Base-by-base conservation (phyloP, 1,140 invertebrate genomes). In the Lucilia sericata region DNA sequence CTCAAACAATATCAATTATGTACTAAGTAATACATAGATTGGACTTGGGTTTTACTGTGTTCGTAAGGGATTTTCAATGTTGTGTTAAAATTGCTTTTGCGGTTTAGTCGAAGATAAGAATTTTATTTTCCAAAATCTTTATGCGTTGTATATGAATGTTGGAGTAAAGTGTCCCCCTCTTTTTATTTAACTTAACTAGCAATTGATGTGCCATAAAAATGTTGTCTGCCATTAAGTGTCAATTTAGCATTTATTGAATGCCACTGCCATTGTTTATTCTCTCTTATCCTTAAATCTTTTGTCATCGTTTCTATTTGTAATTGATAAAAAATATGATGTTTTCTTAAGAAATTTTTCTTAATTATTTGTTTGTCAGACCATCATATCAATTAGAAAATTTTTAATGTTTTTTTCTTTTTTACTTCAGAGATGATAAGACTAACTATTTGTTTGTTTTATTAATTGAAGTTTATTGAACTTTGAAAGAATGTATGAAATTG, bases 161-260 rank as follows among this genome's bases (percentile, higher is more conserved):
- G 42, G 10, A 42, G 42, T 42, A 42, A 42, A 8, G 10, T 10
- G 42, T 42, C 42, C 51, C n/a, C 65, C 65, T 70, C 65, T n/a
- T 60, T 17, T 21, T n/a, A n/a, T 70, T 70, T 7, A 70, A 70
- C 65, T 60, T 60, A 60, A 60, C 14, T n/a, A 60, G 55, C 65
- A 70, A 70, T 70, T 70, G 65, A 70, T 70, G 65, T 70, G 65
- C 76, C 76, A 80, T 80, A 51, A 80, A 78, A 80, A 80, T 80
- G 47, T 80, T 80, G 76, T n/a, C 19, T 49, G 42, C 42, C 76
- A 80, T 80, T 80, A 80, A 80, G 76, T 80, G 76, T 80, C 76
- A 80, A 80, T 80, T 80, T 80, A 49, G 76, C 76, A 51, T 80
- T 80, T 80, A 80, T 80, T 80, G 76, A 80, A 80, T 51, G 42